These are phyloP conservation scores for Indicator indicator DNA, from an alignment of 2,113 vertebrate genomes.

Conservation along the genomic window DNA sequence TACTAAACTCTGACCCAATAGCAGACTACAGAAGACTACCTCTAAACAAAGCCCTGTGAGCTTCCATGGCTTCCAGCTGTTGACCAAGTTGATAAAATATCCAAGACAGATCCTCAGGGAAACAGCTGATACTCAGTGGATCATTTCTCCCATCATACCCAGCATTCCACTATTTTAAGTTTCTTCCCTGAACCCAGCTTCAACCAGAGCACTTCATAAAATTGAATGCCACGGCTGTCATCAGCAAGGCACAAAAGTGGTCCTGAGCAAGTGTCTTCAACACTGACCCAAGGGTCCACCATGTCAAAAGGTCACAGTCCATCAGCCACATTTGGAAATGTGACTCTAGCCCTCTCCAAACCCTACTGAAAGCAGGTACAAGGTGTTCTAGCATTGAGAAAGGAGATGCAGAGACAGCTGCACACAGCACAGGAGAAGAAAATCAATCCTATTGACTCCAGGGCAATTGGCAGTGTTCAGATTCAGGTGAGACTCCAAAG, in stretches of 20 bases:
- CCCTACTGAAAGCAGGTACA: background rate
- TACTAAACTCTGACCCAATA: background rate
- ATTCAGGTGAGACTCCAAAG: background rate
- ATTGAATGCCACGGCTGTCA: background rate
- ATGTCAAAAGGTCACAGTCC: background rate
- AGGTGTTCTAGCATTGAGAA: background rate
- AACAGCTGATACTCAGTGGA: background rate
- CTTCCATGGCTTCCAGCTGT: background rate
- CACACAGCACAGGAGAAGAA: fast-evolving
- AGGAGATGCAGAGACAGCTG: background rate
- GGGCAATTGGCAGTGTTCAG: background rate
- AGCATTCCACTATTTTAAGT: background rate
- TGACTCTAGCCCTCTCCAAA: background rate
- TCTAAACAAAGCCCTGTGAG: background rate
- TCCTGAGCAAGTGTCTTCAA: background rate
- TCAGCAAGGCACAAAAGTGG: background rate
- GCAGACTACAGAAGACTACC: background rate
- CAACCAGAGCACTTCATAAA: background rate
- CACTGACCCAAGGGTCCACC: background rate
- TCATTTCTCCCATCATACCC: background rate
- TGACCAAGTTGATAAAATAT: background rate
- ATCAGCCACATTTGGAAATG: background rate
- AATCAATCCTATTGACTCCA: background rate
- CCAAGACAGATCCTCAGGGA: background rate
- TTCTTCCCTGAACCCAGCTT: background rate